Conservation (phyloP, 2,113 vertebrate species). For the Physeter macrocephalus region DNA sequence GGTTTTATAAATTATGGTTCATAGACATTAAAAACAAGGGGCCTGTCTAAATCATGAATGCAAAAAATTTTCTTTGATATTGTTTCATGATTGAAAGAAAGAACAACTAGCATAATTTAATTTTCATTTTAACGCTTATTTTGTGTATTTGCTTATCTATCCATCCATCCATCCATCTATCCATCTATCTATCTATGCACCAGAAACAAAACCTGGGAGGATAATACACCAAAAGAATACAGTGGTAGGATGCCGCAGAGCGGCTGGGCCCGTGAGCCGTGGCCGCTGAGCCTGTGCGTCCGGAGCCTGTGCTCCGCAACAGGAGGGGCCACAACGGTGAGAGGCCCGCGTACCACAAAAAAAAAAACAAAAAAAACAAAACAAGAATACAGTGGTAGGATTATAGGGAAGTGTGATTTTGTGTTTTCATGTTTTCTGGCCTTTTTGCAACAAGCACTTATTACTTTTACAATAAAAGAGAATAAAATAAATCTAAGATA, state of each 20-base stretch:
- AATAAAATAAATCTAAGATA: slow-evolving; percentile 43
- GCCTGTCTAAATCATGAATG: background rate
- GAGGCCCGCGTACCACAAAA: too few species aligned
- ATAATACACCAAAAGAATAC: background rate
- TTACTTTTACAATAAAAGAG: slow-evolving; percentile 14
- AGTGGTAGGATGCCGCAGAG: too few species aligned
- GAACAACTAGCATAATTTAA: background rate
- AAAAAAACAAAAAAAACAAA: too few species aligned
- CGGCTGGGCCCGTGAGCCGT: too few species aligned
- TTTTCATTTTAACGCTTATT: background rate
- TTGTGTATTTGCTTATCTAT: background rate
- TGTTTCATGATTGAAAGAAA: background rate
- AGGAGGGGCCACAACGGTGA: too few species aligned
- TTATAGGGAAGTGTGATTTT: background rate
- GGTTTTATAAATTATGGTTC: background rate
- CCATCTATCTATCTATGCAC: background rate
- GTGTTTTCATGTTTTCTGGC: background rate
- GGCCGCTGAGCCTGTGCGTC: too few species aligned
- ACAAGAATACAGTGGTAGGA: background rate
- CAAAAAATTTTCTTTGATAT: background rate
- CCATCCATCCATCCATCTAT: background rate
- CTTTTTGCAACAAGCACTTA: background rate
- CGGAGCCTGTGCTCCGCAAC: too few species aligned
- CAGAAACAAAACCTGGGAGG: background rate
- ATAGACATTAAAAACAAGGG: background rate